Percentiles rank a stretch among this genome's conserved stretches.
Conservation (phyloP, 2,888 invertebrate genomes). For the Mechanitis mazaeus region DNA sequence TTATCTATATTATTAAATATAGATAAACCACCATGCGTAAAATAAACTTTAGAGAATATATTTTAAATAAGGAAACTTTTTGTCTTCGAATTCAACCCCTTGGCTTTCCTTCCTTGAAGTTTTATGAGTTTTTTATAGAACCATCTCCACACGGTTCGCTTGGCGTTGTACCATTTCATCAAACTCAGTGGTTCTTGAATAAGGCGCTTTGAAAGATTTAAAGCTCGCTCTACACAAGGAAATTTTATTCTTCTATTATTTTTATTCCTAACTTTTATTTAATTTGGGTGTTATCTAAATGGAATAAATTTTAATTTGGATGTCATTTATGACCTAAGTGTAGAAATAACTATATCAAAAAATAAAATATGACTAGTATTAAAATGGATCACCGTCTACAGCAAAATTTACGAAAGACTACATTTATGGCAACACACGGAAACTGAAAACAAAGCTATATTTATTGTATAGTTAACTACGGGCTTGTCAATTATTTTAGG, state of each 20-base stretch:
- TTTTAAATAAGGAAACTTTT: constrained; percentile 27
- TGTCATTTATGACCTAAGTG: neutral
- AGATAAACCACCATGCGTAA: constrained; percentile 3
- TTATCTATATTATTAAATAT: neutral
- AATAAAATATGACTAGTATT: too few relatives aligned
- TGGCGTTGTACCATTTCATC: constrained; percentile 30
- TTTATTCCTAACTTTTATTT: constrained; percentile 1
- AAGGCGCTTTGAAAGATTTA: constrained; percentile 27
- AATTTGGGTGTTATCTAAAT: neutral
- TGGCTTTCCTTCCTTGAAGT: constrained; percentile 28
- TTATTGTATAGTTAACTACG: too few relatives aligned
- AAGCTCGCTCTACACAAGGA: constrained; percentile 11
- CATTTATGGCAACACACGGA: too few relatives aligned
- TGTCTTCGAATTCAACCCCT: constrained; percentile 25
- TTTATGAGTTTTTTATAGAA: constrained; percentile 34
- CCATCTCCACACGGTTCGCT: constrained; percentile 31
- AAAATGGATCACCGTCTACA: too few relatives aligned
- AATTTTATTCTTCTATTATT: constrained; percentile 1
- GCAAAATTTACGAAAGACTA: too few relatives aligned
- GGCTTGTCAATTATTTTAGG: too few relatives aligned
- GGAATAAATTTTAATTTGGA: neutral
- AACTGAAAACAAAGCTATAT: too few relatives aligned
- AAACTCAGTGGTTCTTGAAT: constrained; percentile 30
- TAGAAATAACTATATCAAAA: too few relatives aligned
- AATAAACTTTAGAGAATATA: constrained; percentile 18